Conservation (phyloP, 2,797 vertebrate genomes). For the Selene dorsalis region DNA sequence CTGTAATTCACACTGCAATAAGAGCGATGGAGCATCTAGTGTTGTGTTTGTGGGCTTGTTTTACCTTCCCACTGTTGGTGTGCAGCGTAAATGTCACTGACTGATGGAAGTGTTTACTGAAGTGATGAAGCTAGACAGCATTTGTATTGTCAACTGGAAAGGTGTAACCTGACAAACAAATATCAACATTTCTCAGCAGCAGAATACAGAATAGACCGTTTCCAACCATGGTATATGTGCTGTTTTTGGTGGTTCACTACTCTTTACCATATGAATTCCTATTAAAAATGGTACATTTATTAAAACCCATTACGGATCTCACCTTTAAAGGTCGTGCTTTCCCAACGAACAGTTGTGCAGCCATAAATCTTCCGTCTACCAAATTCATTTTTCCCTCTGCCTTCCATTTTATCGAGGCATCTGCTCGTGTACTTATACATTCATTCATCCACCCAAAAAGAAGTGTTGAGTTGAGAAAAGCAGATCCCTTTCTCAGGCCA, state of each 20-base stretch:
- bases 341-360: conserved; percentile 46
- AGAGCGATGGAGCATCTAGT: conserved; percentile 19
- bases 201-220: conserved; percentile 5
- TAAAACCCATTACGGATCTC: conserved; percentile 44
- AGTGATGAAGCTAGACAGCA: conserved; percentile 34
- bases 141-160: conserved; percentile 22
- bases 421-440: conserved; percentile 59
- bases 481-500: conserved; percentile 75
- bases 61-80: conserved; percentile 31
- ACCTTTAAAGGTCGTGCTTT: conserved; percentile 57
- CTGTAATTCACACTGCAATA: conserved; percentile 1
- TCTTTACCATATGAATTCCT: conserved; percentile 19
- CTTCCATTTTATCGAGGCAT: conserved; percentile 58
- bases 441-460: conserved; percentile 68
- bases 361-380: conserved; percentile 53
- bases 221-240: not conserved
- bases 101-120: conserved; percentile 41
- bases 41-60: conserved; percentile 14
- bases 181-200: conserved; percentile 22
- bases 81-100: conserved; percentile 40
- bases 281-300: conserved; percentile 33
- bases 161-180: conserved; percentile 31
- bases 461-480: conserved; percentile 64
- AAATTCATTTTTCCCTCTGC: conserved; percentile 43
- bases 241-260: conserved; percentile 21